phyloP scores from a whole-genome alignment of 2,113 vertebrate species.

The Anhinga rufa region DNA sequence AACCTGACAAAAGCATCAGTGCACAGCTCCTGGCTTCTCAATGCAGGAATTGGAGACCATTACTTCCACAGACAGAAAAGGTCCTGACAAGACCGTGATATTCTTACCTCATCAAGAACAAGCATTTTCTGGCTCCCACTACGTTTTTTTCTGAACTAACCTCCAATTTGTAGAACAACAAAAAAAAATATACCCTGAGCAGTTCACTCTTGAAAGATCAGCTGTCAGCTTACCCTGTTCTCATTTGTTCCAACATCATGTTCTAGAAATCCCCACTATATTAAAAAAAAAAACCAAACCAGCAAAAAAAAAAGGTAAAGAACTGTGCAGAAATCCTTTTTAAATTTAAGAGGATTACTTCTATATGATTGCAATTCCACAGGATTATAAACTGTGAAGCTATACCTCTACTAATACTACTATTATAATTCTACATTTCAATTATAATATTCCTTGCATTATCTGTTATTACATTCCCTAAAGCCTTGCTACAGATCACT shows the following conservation, averaged over 20 bases:
- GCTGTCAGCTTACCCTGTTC: not conserved
- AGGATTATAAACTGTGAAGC: not conserved
- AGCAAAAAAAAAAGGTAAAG: not conserved
- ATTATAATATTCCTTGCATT: not conserved
- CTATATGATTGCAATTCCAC: not conserved
- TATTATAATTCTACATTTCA: not conserved
- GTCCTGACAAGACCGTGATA: not conserved
- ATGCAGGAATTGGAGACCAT: fast-evolving
- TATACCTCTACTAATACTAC: not conserved
- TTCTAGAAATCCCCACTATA: not conserved
- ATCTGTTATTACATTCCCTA: not conserved
- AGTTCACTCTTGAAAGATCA: not conserved
- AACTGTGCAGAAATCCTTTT: not conserved
- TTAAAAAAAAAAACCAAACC: too few species aligned
- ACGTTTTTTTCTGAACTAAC: not conserved
- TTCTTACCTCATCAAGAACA: not conserved
- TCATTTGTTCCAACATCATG: not conserved
- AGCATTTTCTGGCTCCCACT: not conserved
- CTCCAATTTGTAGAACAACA: not conserved
- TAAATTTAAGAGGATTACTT: not conserved
- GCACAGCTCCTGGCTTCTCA: not conserved
- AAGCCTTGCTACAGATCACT: not conserved
- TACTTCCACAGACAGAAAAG: not conserved
- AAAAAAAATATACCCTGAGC: too few species aligned
- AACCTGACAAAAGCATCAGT: not conserved